phyloP scores from a whole-genome alignment of 2,888 invertebrate genomes.

The Hemaris fuciformis region DNA sequence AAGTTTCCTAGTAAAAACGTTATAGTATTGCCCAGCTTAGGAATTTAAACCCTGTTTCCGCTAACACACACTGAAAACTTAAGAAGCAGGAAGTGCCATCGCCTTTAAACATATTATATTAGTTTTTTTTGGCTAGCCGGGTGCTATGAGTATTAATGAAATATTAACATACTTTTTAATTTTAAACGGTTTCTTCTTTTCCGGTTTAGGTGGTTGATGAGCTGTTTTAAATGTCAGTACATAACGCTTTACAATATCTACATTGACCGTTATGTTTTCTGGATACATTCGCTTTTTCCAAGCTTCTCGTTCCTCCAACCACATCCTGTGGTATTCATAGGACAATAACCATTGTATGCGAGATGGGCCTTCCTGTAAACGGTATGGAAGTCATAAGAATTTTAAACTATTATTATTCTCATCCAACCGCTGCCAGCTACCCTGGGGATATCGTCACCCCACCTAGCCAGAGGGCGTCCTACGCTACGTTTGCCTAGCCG shows the following conservation, averaged over 20 bases:
- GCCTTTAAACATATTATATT: no score
- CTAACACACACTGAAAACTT: no score
- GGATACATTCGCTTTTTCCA: conserved; percentile 81
- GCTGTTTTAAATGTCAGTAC: conserved; percentile 70
- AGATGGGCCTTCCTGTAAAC: conserved; percentile 59
- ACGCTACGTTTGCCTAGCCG: no score
- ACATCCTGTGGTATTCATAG: conserved; percentile 81
- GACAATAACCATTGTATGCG: conserved; percentile 75
- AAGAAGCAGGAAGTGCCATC: no score
- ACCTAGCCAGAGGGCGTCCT: no score
- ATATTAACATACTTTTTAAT: conserved; percentile 63
- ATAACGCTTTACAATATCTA: conserved; percentile 71
- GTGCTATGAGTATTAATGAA: neutral
- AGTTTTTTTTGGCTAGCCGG: no score
- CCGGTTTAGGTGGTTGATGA: conserved; percentile 66
- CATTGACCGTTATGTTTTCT: conserved; percentile 64
- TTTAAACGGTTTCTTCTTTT: conserved; percentile 72
- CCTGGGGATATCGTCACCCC: no score
- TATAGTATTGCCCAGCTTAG: no score
- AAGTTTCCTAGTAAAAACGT: no score
- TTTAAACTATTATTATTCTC: no score
- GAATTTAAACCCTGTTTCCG: no score
- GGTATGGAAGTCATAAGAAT: neutral
- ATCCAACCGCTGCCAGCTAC: no score
- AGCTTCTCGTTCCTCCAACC: conserved; percentile 78